Conservation (phyloP, 1,140 invertebrate genomes). For the Centruroides vittatus region DNA sequence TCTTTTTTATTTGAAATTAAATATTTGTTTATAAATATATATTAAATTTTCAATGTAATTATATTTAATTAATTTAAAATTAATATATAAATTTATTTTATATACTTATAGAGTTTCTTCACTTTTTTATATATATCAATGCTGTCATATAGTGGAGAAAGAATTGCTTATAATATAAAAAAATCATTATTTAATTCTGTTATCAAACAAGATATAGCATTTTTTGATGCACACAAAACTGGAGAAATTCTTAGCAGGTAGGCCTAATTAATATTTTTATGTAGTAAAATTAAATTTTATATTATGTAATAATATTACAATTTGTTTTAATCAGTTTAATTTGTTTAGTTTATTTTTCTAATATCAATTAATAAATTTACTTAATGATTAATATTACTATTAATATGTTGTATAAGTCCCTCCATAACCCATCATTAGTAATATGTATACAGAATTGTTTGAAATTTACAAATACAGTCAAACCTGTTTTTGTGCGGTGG, state of each 20-base stretch:
- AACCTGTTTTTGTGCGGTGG: too few relatives aligned
- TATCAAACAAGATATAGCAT: constrained; percentile 71
- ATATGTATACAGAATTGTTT: too few relatives aligned
- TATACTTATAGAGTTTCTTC: constrained; percentile 51
- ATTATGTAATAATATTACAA: too few relatives aligned
- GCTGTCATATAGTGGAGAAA: constrained; percentile 70
- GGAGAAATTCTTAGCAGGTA: constrained; percentile 80
- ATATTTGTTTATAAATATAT: not conserved
- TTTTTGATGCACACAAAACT: constrained; percentile 79
- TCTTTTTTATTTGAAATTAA: not conserved
- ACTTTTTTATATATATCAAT: constrained; percentile 81
- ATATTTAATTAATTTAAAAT: not conserved
- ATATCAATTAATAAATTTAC: too few relatives aligned
- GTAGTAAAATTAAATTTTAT: too few relatives aligned
- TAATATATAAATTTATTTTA: constrained; percentile 2
- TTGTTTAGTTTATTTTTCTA: too few relatives aligned
- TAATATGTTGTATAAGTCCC: too few relatives aligned
- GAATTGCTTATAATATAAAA: constrained; percentile 61
- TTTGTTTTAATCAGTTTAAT: too few relatives aligned
- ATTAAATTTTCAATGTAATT: not conserved
- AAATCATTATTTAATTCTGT: constrained; percentile 68
- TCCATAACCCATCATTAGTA: too few relatives aligned
- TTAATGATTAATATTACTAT: too few relatives aligned
- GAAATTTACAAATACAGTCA: too few relatives aligned
- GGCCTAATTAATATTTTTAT: too few relatives aligned